Conservation (phyloP, 1,140 invertebrate genomes). For the Ceratosolen fusciceps region DNA sequence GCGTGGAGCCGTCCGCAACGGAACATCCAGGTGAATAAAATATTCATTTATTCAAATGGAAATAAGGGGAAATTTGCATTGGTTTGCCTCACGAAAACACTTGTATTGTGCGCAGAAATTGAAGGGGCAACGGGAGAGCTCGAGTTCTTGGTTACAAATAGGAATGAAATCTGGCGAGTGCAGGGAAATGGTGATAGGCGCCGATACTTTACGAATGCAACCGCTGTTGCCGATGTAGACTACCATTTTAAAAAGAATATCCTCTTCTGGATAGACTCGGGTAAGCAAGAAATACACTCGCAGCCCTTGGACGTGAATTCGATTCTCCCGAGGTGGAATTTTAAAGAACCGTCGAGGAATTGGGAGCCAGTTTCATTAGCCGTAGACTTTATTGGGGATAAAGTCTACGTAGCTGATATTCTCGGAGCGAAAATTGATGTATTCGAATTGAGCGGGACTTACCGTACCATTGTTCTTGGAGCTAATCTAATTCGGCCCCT, state of each 20-base stretch:
- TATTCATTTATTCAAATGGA: conserved; percentile 8
- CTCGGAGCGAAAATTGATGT: conserved; percentile 27
- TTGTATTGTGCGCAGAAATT: conserved; percentile 9
- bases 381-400: conserved; percentile 28
- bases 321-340: background rate
- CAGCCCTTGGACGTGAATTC: conserved; percentile 28
- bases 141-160: conserved; percentile 39
- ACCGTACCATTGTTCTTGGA: conserved; percentile 2
- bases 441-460: conserved; percentile 1
- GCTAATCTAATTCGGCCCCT: background rate
- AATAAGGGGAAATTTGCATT: background rate
- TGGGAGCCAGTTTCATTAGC: conserved; percentile 30
- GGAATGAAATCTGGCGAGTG: conserved; percentile 27
- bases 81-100: background rate
- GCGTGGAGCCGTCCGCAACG: background rate
- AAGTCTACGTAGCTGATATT: conserved; percentile 35
- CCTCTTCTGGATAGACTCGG: conserved; percentile 34
- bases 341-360: conserved; percentile 14
- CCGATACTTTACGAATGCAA: conserved; percentile 13
- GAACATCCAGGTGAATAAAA: conserved; percentile 20
- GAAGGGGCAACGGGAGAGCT: background rate
- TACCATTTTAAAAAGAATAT: conserved; percentile 35
- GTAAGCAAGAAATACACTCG: conserved; percentile 17
- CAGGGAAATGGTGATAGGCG: background rate
- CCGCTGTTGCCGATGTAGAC: conserved; percentile 31